Evolutionary conservation across 1,140 invertebrate species (phyloP), one percentile per base, ranked within the genome.

Genomic region (Diprion similis): DNA sequence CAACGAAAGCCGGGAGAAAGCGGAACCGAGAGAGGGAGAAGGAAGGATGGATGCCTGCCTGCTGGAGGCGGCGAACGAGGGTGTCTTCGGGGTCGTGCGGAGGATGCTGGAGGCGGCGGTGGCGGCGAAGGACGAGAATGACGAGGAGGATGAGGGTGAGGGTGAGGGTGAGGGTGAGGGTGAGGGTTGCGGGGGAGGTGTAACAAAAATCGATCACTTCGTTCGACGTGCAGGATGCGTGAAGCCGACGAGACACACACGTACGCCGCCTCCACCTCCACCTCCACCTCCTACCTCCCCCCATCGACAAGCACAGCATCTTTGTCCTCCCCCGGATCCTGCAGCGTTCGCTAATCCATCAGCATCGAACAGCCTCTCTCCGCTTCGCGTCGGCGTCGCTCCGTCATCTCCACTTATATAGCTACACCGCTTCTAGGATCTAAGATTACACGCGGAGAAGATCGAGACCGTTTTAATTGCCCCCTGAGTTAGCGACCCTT

Each of bases 261-360:
- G 81, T 80, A 80, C 78, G 81, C 78, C 67, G 67, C 73, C 8
- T 37, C 72, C 45, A 69, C 64, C 67, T 45, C 9, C 71, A 9
- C n/a, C 51, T 10, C n/a, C 51, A 6, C n/a, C 51, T 10, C 51
- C n/a, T 59, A 6, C 1, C 45, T 68, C 48, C 47, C 65, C 46
- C 71, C n/a, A 0, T 45, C 37, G 64, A 19, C 71, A 48, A 73
- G 46, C 65, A 59, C 51, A 72, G 68, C 73, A 73, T 71, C 68
- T 66, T 46, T 66, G 64, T 71, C 73, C 65, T 73, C 70, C 64
- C 19, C 15, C 24, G 17, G 24, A 48, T 46, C 51, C 47, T 72
- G 47, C 71, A n/a, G 11, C 66, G 66, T 48, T 45, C 75, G 67
- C 69, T 72, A 68, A 37, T 67, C 24, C 70, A 59, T n/a, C 51